These are phyloP conservation scores for Hedya salicella DNA, from an alignment of 2,888 invertebrate species.

Conservation along the genomic window DNA sequence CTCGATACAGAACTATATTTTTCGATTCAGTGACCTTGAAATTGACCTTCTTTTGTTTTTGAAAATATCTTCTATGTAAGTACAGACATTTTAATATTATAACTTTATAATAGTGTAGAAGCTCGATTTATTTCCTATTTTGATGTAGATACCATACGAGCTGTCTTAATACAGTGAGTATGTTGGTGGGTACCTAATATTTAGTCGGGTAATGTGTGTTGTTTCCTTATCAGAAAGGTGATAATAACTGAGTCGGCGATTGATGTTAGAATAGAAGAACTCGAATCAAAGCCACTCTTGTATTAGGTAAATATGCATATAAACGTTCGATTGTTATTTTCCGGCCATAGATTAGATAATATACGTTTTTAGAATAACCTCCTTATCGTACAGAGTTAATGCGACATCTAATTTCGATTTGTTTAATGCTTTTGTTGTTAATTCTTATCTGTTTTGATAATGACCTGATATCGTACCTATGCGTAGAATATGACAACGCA, in stretches of 20 bases:
- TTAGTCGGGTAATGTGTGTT: background rate
- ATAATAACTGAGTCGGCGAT: constrained; percentile 8
- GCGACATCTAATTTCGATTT: constrained; percentile 10
- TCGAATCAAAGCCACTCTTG: background rate
- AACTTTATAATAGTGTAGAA: too few relatives aligned
- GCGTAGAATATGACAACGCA: constrained; percentile 8
- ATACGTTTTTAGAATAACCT: constrained; percentile 9
- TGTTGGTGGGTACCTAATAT: background rate
- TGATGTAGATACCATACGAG: too few relatives aligned
- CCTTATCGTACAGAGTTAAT: background rate
- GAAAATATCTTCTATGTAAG: too few relatives aligned
- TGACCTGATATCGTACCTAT: constrained; percentile 18
- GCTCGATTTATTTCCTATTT: too few relatives aligned
- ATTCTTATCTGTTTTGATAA: constrained; percentile 32
- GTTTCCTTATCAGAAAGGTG: background rate
- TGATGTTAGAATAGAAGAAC: constrained; percentile 5
- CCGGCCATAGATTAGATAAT: constrained; percentile 25
- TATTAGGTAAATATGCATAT: background rate
- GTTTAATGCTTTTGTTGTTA: constrained; percentile 8
- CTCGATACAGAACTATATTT: too few relatives aligned
- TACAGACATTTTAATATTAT: too few relatives aligned
- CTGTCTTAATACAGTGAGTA: background rate
- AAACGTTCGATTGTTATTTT: constrained; percentile 12
- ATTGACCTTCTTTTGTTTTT: too few relatives aligned
- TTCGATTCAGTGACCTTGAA: too few relatives aligned